These are phyloP conservation scores for Drosophila flavopinicola DNA, from an alignment of 2,888 invertebrate species.

Conservation along the genomic window DNA sequence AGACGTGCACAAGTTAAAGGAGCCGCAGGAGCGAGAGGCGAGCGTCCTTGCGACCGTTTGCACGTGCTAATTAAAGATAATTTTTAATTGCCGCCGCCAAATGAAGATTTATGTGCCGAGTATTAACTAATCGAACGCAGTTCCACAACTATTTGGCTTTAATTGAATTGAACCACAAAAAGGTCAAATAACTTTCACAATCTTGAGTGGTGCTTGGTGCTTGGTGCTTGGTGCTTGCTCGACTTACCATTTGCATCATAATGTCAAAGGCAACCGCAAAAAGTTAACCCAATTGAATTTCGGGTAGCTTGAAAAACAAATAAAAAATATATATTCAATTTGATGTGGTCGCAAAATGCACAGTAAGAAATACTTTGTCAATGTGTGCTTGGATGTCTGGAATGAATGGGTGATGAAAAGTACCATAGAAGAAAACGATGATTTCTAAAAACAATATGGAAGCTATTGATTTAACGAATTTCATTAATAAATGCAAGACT, in stretches of 20 bases:
- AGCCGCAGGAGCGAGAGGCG: constrained; percentile 53
- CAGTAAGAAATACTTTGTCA: constrained; percentile 36
- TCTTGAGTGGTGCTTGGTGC: constrained; percentile 1
- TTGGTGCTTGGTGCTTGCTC: background rate
- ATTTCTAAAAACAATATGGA: too few species aligned
- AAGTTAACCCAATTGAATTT: constrained; percentile 67
- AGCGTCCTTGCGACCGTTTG: constrained; percentile 47
- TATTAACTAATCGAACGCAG: constrained; percentile 57
- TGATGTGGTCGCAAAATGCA: constrained; percentile 19
- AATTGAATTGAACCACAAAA: constrained; percentile 44
- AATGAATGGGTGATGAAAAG: too few species aligned
- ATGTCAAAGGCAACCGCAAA: constrained; percentile 57
- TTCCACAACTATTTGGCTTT: constrained; percentile 30
- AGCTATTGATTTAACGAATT: too few species aligned
- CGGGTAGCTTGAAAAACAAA: constrained; percentile 17
- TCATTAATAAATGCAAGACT: too few species aligned
- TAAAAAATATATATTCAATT: constrained; percentile 11
- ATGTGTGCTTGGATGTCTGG: too few species aligned
- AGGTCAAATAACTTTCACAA: constrained; percentile 26
- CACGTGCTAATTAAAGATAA: constrained; percentile 83
- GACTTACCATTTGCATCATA: constrained; percentile 45
- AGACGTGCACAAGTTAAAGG: constrained; percentile 65
- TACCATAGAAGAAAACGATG: too few species aligned
- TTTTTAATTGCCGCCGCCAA: constrained; percentile 82
- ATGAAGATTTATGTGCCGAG: constrained; percentile 80